Evolutionary conservation across 2,797 vertebrate species (phyloP).

Genomic region (Graptemys geographica): DNA sequence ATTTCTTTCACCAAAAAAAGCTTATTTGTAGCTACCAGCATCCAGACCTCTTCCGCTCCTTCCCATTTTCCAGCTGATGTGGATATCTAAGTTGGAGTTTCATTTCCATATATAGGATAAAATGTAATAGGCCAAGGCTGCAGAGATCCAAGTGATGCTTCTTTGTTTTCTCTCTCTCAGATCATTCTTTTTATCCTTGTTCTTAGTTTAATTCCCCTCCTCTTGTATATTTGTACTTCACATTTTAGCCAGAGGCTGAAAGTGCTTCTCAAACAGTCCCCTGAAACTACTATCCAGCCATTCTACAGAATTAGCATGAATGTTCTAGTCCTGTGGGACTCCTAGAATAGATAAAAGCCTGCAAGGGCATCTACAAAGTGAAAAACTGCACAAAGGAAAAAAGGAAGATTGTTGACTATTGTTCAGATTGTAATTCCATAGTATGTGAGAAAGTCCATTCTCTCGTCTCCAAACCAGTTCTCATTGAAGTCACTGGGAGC

Average conservation of each 20-base stretch:
- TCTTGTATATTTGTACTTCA: constrained; percentile 50
- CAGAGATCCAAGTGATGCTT: not conserved
- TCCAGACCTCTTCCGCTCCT: not conserved
- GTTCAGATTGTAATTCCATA: not conserved
- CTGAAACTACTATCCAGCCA: constrained; percentile 50
- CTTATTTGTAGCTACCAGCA: not conserved
- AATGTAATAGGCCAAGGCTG: constrained; percentile 19
- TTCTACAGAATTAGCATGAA: constrained; percentile 58
- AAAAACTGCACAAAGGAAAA: constrained; percentile 16
- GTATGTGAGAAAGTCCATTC: not conserved
- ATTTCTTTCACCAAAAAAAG: not conserved
- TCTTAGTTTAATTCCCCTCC: constrained; percentile 54
- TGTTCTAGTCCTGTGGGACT: constrained; percentile 40
- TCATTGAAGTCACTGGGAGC: not conserved
- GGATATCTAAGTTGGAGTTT: not conserved
- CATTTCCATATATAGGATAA: constrained; percentile 5
- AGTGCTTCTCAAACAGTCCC: constrained; percentile 48
- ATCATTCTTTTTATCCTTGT: not conserved
- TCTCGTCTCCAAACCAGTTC: constrained; percentile 4
- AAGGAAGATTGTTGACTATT: constrained; percentile 1
- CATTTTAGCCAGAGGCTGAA: constrained; percentile 57
- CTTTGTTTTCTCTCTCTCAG: constrained; percentile 20
- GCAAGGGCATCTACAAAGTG: constrained; percentile 58
- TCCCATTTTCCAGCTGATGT: not conserved
- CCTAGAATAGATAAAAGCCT: constrained; percentile 57